Percentiles rank a stretch among this genome's conserved stretches.
These are phyloP conservation scores for Microcebus tavaratra DNA, from an alignment of 2,113 vertebrate genomes.

Conservation along the genomic window DNA sequence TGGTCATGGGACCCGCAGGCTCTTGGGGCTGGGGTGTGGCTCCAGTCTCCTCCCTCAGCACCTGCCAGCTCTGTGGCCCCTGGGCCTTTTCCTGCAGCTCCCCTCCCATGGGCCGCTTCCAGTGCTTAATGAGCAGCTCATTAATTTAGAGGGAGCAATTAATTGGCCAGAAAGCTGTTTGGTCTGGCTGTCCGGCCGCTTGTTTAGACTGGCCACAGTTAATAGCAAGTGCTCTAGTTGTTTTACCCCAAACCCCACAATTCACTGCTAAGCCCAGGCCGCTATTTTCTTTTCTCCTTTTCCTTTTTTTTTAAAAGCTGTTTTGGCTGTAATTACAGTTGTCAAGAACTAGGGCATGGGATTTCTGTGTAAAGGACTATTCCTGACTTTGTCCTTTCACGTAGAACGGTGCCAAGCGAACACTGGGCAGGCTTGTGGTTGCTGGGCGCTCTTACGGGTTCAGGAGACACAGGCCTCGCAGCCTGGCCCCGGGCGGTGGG, in stretches of 20 bases:
- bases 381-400: slow-evolving; percentile 4
- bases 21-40: neutral
- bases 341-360: slow-evolving; percentile 44
- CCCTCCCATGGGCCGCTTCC: slow-evolving; percentile 28
- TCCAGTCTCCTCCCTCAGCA: neutral
- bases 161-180: slow-evolving; percentile 60
- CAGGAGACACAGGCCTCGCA: neutral
- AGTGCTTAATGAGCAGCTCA: slow-evolving; percentile 49
- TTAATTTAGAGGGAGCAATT: slow-evolving; percentile 34
- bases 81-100: neutral
- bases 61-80: neutral
- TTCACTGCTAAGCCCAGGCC: slow-evolving; percentile 6
- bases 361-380: neutral
- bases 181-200: slow-evolving; percentile 48
- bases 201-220: slow-evolving; percentile 40
- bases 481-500: neutral
- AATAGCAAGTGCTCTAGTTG: neutral
- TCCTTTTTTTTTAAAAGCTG: slow-evolving; percentile 42
- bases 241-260: neutral
- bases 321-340: slow-evolving; percentile 61
- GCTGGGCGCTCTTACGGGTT: neutral
- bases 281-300: slow-evolving; percentile 52
- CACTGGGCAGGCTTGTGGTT: neutral
- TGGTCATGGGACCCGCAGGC: neutral
- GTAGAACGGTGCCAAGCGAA: neutral